A percentile compares a stretch with the other conserved stretches of the same genome.
These are phyloP conservation scores for Plutella xylostella DNA, from an alignment of 2,888 invertebrate genomes.

Conservation along the genomic window DNA sequence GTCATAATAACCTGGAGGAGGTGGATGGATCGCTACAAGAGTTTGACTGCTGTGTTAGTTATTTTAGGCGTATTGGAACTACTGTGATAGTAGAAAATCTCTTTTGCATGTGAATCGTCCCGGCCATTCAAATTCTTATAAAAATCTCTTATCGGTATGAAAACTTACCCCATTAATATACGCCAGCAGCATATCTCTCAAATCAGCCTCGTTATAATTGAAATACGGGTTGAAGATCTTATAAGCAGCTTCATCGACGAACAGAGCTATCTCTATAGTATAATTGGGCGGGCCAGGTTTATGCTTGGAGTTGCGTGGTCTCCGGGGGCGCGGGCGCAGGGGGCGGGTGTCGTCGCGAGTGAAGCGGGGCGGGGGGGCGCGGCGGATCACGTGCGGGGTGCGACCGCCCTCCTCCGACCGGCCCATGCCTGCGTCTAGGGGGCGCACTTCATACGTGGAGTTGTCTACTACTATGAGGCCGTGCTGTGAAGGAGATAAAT, in stretches of 20 bases:
- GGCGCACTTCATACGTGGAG: conserved; percentile 77
- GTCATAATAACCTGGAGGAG: conserved; percentile 1
- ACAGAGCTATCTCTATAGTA: conserved; percentile 78
- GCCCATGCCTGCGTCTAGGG: conserved; percentile 56
- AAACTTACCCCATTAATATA: conserved; percentile 79
- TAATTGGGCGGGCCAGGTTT: conserved; percentile 40
- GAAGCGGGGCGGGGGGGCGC: conserved; percentile 55
- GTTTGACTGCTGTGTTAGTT: too few species aligned
- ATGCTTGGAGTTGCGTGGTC: conserved; percentile 30
- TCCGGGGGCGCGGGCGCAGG: conserved; percentile 27
- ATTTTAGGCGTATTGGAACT: too few species aligned
- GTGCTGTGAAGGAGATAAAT: conserved; percentile 54
- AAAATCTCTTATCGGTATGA: too few species aligned
- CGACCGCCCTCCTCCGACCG: conserved; percentile 42
- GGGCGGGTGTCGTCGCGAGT: conserved; percentile 53
- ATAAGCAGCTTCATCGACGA: conserved; percentile 81
- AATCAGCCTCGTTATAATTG: conserved; percentile 72
- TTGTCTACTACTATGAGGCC: conserved; percentile 77
- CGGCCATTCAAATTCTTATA: too few species aligned
- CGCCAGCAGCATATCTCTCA: conserved; percentile 81
- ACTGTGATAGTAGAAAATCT: too few species aligned
- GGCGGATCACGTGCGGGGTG: conserved; percentile 71
- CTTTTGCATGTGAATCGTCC: too few species aligned
- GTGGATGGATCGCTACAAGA: too few species aligned
- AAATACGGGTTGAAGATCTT: conserved; percentile 77